Evolutionary conservation across 2,797 vertebrate genomes (phyloP).

Genomic region (Harpagifer antarcticus): DNA sequence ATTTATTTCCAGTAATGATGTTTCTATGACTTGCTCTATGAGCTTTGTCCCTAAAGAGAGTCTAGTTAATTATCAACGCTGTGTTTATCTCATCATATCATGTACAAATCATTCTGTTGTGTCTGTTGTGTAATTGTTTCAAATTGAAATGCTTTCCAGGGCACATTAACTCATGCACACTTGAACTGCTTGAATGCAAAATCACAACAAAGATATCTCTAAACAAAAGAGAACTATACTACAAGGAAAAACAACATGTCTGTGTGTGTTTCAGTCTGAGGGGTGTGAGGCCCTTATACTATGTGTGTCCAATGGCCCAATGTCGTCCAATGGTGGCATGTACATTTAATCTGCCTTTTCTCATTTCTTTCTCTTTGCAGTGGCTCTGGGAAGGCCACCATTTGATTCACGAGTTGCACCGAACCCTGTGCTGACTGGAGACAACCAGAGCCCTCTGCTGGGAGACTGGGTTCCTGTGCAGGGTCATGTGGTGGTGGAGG

Average conservation of each 20-base stretch:
- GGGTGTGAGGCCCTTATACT: too few species aligned
- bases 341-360: neutral
- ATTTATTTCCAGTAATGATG: neutral
- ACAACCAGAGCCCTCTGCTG: constrained; percentile 32
- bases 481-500: constrained; percentile 63
- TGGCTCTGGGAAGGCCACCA: constrained; percentile 45
- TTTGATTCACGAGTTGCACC: neutral
- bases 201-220: neutral
- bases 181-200: neutral
- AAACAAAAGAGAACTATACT: neutral
- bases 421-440: constrained; percentile 9
- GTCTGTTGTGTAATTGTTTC: neutral
- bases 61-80: neutral
- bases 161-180: neutral
- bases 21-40: neutral
- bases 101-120: neutral
- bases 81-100: neutral
- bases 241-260: neutral
- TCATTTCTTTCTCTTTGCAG: constrained; percentile 34
- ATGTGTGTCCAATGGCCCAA: neutral
- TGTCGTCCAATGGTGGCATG: neutral
- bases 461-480: constrained; percentile 59
- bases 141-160: neutral
- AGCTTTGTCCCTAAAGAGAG: neutral
- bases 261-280: neutral